Conservation (phyloP, 2,888 invertebrate species). For the Eupithecia tripunctaria region DNA sequence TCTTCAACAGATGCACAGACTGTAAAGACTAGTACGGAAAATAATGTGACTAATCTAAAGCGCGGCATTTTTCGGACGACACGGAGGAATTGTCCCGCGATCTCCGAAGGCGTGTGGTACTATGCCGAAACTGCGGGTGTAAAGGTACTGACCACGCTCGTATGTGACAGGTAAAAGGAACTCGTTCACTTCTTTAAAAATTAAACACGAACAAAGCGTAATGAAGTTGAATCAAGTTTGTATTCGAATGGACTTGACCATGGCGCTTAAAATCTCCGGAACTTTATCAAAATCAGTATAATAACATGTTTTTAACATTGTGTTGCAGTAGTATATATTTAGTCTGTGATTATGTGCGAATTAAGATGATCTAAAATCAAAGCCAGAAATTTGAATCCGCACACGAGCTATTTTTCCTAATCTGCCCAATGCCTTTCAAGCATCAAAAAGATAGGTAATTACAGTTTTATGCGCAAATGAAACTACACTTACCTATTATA, state of each 20-base stretch:
- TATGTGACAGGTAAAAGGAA: neutral
- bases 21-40: conserved; percentile 43
- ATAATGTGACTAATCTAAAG: conserved; percentile 35
- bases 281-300: neutral
- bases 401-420: neutral
- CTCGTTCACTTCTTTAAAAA: neutral
- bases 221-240: neutral
- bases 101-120: conserved; percentile 2
- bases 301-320: neutral
- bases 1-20: conserved; percentile 38
- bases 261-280: neutral
- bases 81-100: conserved; percentile 23
- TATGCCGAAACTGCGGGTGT: conserved; percentile 30
- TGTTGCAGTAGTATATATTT: neutral
- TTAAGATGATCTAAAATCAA: neutral
- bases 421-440: neutral
- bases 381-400: neutral
- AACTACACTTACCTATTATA: neutral
- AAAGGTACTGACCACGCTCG: neutral
- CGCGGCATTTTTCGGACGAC: conserved; percentile 28
- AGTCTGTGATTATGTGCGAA: neutral
- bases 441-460: neutral
- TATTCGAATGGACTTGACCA: neutral
- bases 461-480: neutral
- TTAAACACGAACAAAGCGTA: neutral